Conservation (phyloP, 2,888 invertebrate genomes). For the Drosophila multiciliata region DNA sequence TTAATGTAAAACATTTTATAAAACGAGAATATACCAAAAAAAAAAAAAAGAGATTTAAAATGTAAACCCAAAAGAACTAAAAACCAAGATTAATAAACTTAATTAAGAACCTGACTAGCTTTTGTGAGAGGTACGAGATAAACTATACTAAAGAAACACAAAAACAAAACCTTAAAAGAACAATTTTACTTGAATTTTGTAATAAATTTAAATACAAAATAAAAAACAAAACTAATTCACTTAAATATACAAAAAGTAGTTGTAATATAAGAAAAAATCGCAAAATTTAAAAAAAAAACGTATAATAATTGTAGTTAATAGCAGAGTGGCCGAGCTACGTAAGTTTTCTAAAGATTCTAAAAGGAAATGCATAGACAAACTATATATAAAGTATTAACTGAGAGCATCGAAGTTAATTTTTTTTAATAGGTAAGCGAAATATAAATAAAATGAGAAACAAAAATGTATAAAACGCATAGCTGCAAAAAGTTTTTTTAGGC, state of each 20-base stretch:
- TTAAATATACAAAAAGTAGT: slow-evolving; percentile 59
- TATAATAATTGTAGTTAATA: slow-evolving; percentile 57
- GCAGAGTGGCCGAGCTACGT: slow-evolving; percentile 76
- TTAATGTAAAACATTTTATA: slow-evolving; percentile 48
- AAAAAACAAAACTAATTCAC: slow-evolving; percentile 41
- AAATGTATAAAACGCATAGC: slow-evolving; percentile 28
- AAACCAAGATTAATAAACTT: slow-evolving; percentile 45
- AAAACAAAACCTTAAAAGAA: slow-evolving; percentile 29
- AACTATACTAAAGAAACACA: slow-evolving; percentile 32
- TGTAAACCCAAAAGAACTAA: slow-evolving; percentile 5
- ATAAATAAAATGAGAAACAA: slow-evolving; percentile 2
- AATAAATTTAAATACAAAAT: slow-evolving; percentile 54
- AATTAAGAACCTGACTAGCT: slow-evolving; percentile 78
- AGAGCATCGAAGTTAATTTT: slow-evolving; percentile 75
- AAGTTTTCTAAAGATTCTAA: slow-evolving; percentile 77
- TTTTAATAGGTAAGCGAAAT: slow-evolving; percentile 39
- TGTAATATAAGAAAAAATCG: slow-evolving; percentile 37
- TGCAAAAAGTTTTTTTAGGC: slow-evolving; percentile 56
- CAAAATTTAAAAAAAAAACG: slow-evolving; percentile 21
- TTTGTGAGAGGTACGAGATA: slow-evolving; percentile 63
- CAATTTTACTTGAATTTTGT: slow-evolving; percentile 77
- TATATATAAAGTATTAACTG: slow-evolving; percentile 73
- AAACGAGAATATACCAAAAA: slow-evolving; percentile 17
- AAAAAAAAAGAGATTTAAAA: slow-evolving; percentile 3
- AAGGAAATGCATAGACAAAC: slow-evolving; percentile 70